Base-by-base conservation (phyloP, 2,797 vertebrate genomes). In the Pelobates cultripes region DNA sequence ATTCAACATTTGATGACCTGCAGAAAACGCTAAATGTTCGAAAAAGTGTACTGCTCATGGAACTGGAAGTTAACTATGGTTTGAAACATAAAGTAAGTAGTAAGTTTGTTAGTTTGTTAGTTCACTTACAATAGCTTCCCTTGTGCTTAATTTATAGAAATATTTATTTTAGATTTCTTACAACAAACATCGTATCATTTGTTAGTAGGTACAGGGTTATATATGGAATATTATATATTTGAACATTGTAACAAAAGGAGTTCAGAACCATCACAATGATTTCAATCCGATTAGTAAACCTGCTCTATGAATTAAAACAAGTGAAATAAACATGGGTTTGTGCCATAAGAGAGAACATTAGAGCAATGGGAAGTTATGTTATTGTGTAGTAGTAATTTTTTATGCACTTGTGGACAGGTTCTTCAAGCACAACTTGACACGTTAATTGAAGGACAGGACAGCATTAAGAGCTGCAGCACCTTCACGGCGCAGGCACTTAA, bases 51-150 rank as follows among this genome's bases (percentile, higher is more conserved):
- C 89, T 99, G 84, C 96, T 99, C 0, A 99, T 99, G 98, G 98
- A 99, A 88, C 92, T 99, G 89, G 98, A 99, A 90, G 97, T 99
- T 89, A 99, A 97, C 93, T 99, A 98, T 17, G 96, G 97, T 77
- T 95, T 98, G 86, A 99, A 99, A 91, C 97, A 99, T 91, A 99
- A 99, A 94, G 98, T 97, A 90, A 94, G 92, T 79, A 60, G 63
- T 75, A 47, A 43, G 5, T 51, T 5, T 51, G 47, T 10, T 10
- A 43, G 5, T 51, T 5, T 51, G 47, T 10, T 10, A 51, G 47
- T 6, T 51, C 5, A 10, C 45, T 43, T 15, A 57, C 43, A 57
- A 57, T 4, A 12, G 4, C 55, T 1, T 57, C 4, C 4, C 10
- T 12, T 57, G 4, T 57, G 55, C 55, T 28, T 28, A 57, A 12